Evolutionary conservation across 2,113 vertebrate genomes (phyloP).

Genomic region (Mus spicilegus): DNA sequence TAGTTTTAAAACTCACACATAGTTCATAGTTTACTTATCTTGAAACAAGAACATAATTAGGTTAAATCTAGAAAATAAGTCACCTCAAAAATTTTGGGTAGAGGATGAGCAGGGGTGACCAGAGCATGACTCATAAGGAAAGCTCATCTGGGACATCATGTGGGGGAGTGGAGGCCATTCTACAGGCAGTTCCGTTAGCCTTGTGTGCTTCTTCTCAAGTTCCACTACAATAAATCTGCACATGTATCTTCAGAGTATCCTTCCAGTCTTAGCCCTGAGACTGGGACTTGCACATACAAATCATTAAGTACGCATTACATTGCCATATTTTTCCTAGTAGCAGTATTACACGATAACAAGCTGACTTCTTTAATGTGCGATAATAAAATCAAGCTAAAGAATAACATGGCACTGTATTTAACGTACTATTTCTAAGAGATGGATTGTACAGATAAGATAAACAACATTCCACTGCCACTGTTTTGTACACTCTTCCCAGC

Average conservation of each 20-base stretch:
- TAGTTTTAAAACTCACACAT: slow-evolving; percentile 61
- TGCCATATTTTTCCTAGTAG: slow-evolving; percentile 57
- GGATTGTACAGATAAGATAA: slow-evolving; percentile 55
- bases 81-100: slow-evolving; percentile 56
- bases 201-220: slow-evolving; percentile 37
- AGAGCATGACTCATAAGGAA: slow-evolving; percentile 63
- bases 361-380: slow-evolving; percentile 46
- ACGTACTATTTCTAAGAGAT: slow-evolving; percentile 22
- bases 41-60: slow-evolving; percentile 69
- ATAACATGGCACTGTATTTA: neutral
- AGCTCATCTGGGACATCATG: slow-evolving; percentile 65
- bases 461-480: neutral
- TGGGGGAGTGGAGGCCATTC: slow-evolving; percentile 20
- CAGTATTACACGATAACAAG: slow-evolving; percentile 48
- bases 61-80: slow-evolving; percentile 74
- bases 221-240: slow-evolving; percentile 17
- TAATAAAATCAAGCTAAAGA: slow-evolving; percentile 59
- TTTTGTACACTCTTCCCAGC: slow-evolving; percentile 42
- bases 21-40: slow-evolving; percentile 77
- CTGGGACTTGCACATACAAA: slow-evolving; percentile 51
- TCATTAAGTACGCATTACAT: slow-evolving; percentile 28
- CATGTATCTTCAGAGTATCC: slow-evolving; percentile 42
- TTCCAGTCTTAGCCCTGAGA: slow-evolving; percentile 46
- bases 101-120: slow-evolving; percentile 37
- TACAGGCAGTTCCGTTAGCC: slow-evolving; percentile 29